These are phyloP conservation scores for Lasaia peninsularis DNA, from an alignment of 1,140 invertebrate species.

Conservation along the genomic window DNA sequence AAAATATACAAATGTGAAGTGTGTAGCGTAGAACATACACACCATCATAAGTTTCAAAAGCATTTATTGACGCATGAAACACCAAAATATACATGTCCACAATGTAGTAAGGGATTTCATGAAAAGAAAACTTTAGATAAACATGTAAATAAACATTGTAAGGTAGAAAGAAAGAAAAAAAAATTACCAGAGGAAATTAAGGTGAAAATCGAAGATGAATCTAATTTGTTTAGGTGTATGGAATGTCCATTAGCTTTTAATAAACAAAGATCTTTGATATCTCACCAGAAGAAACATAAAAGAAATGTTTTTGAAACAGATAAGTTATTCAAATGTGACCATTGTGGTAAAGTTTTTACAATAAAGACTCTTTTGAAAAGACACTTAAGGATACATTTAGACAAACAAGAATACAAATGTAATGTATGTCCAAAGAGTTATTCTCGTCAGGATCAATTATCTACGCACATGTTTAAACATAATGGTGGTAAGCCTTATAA, in stretches of 20 bases:
- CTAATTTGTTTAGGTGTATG: slow-evolving; percentile 41
- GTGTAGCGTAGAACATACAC: slow-evolving; percentile 38
- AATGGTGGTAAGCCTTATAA: slow-evolving; percentile 78
- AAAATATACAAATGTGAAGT: slow-evolving; percentile 28
- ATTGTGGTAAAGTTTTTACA: slow-evolving; percentile 56
- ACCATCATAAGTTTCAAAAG: slow-evolving; percentile 39
- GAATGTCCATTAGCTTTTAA: slow-evolving; percentile 49
- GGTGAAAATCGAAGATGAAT: slow-evolving; percentile 30
- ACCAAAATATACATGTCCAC: slow-evolving; percentile 30
- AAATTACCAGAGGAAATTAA: background rate
- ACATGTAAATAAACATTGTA: slow-evolving; percentile 46
- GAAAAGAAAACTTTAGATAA: slow-evolving; percentile 41
- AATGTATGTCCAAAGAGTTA: slow-evolving; percentile 75
- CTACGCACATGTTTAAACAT: slow-evolving; percentile 78
- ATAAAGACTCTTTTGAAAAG: slow-evolving; percentile 55
- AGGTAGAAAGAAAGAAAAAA: slow-evolving; percentile 11
- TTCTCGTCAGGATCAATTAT: slow-evolving; percentile 77
- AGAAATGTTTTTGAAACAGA: slow-evolving; percentile 13
- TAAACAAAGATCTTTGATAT: slow-evolving; percentile 42
- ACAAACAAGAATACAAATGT: slow-evolving; percentile 55
- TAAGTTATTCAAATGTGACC: slow-evolving; percentile 41
- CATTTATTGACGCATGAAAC: slow-evolving; percentile 38
- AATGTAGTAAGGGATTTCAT: slow-evolving; percentile 49
- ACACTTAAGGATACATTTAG: slow-evolving; percentile 60
- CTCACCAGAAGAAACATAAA: slow-evolving; percentile 47